These are phyloP conservation scores for Chroicocephalus ridibundus DNA, from an alignment of 2,113 vertebrate species.

Conservation along the genomic window DNA sequence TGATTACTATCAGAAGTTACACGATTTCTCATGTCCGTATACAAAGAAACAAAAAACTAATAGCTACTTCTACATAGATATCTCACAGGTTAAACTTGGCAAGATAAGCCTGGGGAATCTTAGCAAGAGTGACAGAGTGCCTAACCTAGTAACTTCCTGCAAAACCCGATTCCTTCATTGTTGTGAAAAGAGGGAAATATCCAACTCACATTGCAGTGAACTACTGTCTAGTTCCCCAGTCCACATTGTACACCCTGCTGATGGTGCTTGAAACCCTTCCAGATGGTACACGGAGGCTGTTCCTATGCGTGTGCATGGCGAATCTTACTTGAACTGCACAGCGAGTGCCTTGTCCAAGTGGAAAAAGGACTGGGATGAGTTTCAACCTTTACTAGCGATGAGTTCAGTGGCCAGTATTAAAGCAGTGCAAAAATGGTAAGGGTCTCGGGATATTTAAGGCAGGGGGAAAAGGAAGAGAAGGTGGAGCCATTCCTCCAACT, in stretches of 20 bases:
- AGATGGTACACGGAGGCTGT: background rate
- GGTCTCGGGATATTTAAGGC: background rate
- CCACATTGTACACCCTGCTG: no score
- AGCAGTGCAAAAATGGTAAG: background rate
- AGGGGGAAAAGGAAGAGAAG: background rate
- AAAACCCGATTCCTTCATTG: background rate
- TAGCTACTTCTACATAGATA: background rate
- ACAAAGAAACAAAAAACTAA: background rate
- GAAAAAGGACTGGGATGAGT: background rate
- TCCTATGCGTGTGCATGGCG: accelerated
- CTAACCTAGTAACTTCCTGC: background rate
- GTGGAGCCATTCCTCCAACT: background rate
- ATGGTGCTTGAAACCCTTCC: background rate
- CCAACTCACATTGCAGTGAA: background rate
- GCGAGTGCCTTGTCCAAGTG: background rate
- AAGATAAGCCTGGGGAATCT: background rate
- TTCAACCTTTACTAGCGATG: background rate
- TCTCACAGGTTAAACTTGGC: background rate
- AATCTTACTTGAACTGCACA: background rate
- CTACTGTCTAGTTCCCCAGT: background rate
- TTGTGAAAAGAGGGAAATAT: background rate
- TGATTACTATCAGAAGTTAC: background rate
- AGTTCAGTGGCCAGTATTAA: background rate
- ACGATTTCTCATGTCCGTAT: background rate
- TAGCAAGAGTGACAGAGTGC: background rate